A percentile compares a stretch with the other conserved stretches of the same genome.
phyloP scores from a whole-genome alignment of 2,888 invertebrate species.

The Limnephilus rhombicus region DNA sequence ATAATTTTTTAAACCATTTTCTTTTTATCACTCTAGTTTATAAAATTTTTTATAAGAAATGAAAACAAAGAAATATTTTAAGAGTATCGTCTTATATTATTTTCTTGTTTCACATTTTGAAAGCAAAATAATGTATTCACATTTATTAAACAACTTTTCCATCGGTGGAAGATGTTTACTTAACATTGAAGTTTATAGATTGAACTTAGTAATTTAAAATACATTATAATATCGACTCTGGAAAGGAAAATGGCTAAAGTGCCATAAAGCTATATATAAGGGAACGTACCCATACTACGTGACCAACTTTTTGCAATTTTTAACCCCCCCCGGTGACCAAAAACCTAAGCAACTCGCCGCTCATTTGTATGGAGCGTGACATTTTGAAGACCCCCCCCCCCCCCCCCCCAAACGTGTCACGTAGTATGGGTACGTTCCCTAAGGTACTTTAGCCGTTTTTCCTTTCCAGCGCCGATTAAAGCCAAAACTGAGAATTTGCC shows the following conservation, averaged over 20 bases:
- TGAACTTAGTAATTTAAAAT: not conserved
- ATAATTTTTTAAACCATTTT: not conserved
- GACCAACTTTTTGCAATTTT: too few relatives aligned
- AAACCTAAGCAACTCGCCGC: too few relatives aligned
- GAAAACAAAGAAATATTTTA: not conserved
- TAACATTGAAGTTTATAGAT: not conserved
- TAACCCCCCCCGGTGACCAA: too few relatives aligned
- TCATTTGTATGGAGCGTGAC: too few relatives aligned
- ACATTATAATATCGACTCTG: not conserved
- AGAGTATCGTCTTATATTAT: not conserved
- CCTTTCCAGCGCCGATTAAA: not conserved
- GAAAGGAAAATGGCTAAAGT: too few relatives aligned
- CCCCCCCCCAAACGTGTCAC: too few relatives aligned
- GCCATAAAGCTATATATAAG: too few relatives aligned
- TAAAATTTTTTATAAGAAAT: not conserved
- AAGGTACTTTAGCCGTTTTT: too few relatives aligned
- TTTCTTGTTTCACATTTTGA: not conserved
- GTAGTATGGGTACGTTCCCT: too few relatives aligned
- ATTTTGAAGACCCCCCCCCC: too few relatives aligned
- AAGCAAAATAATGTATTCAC: not conserved
- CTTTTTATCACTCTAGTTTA: not conserved
- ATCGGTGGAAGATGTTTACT: not conserved
- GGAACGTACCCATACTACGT: too few relatives aligned
- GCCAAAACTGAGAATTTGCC: not conserved
- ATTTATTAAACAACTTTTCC: not conserved